These are phyloP conservation scores for Troilus luridus DNA, from an alignment of 2,888 invertebrate species.

Conservation along the genomic window DNA sequence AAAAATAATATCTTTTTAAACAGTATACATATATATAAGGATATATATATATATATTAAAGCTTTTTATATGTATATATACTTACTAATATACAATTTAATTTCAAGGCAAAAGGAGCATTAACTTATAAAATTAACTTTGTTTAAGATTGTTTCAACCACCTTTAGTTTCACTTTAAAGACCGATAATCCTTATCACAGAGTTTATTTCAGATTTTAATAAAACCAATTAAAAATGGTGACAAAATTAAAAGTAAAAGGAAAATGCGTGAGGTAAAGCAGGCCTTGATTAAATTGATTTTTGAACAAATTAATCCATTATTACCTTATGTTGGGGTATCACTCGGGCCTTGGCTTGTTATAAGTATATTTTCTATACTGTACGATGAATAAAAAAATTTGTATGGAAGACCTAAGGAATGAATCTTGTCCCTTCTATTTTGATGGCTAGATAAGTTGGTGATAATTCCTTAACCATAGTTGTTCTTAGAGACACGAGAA, in stretches of 20 bases:
- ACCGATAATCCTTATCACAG: neutral
- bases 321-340: no score
- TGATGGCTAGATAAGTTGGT: neutral
- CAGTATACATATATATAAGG: neutral
- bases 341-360: neutral
- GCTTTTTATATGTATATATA: slow-evolving; percentile 37
- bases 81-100: neutral
- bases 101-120: slow-evolving; percentile 29
- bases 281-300: no score
- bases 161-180: neutral
- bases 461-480: neutral
- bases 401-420: neutral
- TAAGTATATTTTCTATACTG: neutral
- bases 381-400: neutral
- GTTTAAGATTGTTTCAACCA: slow-evolving; percentile 34
- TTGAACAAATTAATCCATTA: neutral
- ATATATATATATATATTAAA: neutral
- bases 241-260: neutral
- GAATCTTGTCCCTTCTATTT: neutral
- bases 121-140: slow-evolving; percentile 2
- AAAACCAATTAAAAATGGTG: neutral
- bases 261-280: neutral
- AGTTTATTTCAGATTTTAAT: neutral
- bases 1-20: slow-evolving; percentile 33
- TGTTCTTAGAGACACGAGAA: neutral